Evolutionary conservation across 2,797 vertebrate genomes (phyloP), one percentile per base, ranked within the genome.

Genomic region (Squalus acanthias): DNA sequence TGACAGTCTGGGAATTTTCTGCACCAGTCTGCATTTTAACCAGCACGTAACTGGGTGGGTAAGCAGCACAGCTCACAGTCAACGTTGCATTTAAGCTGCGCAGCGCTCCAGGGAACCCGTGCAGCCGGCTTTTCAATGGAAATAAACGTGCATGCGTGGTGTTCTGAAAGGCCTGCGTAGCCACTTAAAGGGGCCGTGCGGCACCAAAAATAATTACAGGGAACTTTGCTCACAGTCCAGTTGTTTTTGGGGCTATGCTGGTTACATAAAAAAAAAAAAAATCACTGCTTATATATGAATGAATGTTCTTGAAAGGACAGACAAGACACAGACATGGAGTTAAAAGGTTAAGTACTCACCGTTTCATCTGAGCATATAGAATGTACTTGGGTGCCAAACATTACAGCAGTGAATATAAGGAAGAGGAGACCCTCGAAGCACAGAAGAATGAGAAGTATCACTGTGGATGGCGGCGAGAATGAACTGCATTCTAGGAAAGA

Each of bases 381-480:
- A 98, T 99, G 99, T 97, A 99, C 98, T 98, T 99, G 99, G 22
- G 99, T 99, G 96, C 99, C 99, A 96, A 99, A 99, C 99, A 99
- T 99, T 97, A 99, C 99, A 0, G 99, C 98, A 0, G 99, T 99
- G 98, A 99, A 99, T 96, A 99, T 99, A 97, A 99, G 98, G 96
- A 99, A 99, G 7, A 99, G 98, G 95, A 99, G 98, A 15, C 98
- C 99, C 97, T 99, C 99, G 0, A 99, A 99, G 97, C 98, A 99
- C 97, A 99, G 97, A 95, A 99, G 98, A 98, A 99, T 99, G 97
- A 99, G 98, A 96, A 99, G 98, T 97, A 99, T 99, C 97, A 99
- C 99, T 0, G 99, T 99, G 0, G 99, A 98, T 79, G 99, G 99
- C 0, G 99, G 99, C 74, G 99, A 99, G 97, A 99, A 99, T 97